Evolutionary conservation across 2,888 invertebrate genomes (phyloP), one percentile per base, ranked within the genome.

Genomic region (Molanna angustata): DNA sequence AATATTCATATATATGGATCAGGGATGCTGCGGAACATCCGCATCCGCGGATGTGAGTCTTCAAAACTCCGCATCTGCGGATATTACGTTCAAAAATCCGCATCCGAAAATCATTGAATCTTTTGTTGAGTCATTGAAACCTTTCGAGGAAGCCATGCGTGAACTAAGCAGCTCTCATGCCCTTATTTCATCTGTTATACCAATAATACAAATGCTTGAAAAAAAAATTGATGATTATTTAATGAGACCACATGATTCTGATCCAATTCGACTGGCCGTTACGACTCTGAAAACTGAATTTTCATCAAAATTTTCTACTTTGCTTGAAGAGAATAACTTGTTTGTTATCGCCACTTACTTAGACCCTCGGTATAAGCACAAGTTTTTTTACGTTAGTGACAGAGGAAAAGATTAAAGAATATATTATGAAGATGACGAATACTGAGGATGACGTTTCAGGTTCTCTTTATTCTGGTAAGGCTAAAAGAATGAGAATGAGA

Each of bases 261-360:
- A 35, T 13, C 35, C 35, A 6, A 35, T 35, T 11, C 6, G 35
- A 13, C 9, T 9, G 9, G 35, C 35, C 14, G 35, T 35, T 14
- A 35, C 35, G 6, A 9, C 35, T 35, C 35, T 35, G 4, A 35
- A 35, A 13, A 35, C 7, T 11, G 35, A 35, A 35, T n/a, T 35
- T 13, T 6, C 35, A 35, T 9, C 35, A 35, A 35, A 35, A 35
- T 35, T 35, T 35, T 35, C 35, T 4, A 35, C 13, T n/a, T 11
- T 35, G 6, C 11, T 27, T 27, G 35, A n/a, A 35, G 35, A 35
- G 35, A 35, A 14, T 4, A 35, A 35, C 14, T 35, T 35, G 14
- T 35, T 35, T 35, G 13, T 35, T 13, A 13, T 35, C 9, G 35
- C 35, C 35, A 35, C 35, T n/a, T 35, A 35, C 35, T 35, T 35